These are phyloP conservation scores for Poecilia picta DNA, from an alignment of 2,797 vertebrate species.

Conservation along the genomic window DNA sequence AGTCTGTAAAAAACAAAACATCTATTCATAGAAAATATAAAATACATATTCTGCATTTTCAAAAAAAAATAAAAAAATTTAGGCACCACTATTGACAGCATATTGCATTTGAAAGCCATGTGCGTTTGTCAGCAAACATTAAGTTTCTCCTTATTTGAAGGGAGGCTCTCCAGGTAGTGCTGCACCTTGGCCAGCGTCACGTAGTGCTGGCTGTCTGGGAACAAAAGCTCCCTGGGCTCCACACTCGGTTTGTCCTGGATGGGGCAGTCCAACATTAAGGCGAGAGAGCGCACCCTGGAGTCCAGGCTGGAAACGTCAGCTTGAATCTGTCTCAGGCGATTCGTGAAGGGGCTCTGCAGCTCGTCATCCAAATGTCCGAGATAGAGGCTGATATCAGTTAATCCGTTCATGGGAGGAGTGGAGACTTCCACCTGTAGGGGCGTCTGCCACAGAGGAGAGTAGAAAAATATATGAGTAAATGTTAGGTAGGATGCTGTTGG, in stretches of 20 bases:
- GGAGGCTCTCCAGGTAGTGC: constrained; percentile 63
- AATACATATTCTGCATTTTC: not conserved
- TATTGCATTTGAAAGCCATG: not conserved
- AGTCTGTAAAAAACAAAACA: not conserved
- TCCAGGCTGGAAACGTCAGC: constrained; percentile 64
- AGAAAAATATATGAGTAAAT: not conserved
- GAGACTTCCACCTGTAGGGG: constrained; percentile 23
- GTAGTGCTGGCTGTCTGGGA: constrained; percentile 49
- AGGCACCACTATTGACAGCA: not conserved
- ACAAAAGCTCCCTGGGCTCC: not conserved
- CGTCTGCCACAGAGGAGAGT: constrained; percentile 31
- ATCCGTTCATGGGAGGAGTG: constrained; percentile 55
- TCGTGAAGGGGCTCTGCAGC: constrained; percentile 32
- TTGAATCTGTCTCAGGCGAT: constrained; percentile 60
- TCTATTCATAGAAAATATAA: not conserved
- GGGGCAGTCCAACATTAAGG: constrained; percentile 43
- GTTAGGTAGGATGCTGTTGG: not conserved
- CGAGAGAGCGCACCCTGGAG: constrained; percentile 41
- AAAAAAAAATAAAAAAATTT: not conserved
- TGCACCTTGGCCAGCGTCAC: constrained; percentile 55
- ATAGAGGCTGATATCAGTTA: constrained; percentile 50
- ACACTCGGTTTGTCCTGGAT: constrained; percentile 10
- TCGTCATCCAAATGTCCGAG: constrained; percentile 52
- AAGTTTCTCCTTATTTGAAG: constrained; percentile 63
- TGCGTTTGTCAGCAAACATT: constrained; percentile 60